Base-by-base conservation (phyloP, 1,140 invertebrate species). In the Brachionus asplanchnoidis region DNA sequence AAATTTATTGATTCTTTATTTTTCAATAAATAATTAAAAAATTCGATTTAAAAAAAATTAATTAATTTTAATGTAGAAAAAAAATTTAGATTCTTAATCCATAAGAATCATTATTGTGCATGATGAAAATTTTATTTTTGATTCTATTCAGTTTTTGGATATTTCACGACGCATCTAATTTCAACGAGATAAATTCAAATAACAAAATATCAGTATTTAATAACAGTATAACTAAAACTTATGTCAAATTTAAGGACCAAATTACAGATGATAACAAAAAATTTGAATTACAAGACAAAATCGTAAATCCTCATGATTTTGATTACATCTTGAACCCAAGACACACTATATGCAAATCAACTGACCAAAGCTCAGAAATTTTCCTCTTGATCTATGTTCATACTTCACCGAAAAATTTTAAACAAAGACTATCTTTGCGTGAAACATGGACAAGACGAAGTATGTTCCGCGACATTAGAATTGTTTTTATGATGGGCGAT, bases 401-500 rank as follows among this genome's bases (percentile, higher is more conserved):
- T 23, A 68, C 78, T 36, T 68, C 66, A n/a, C 73, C 85, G 14
- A 26, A 7, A 4, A 85, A 87, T 66, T 87, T 86, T 66, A 44
- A 85, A 11, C 46, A 79, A 44, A 78, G 87, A 36, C 20, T 83
- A 3, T 32, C 65, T 3, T 82, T 87, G 42, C 83, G 87, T 2
- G 68, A 85, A 73, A 87, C 86, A 23, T 86, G 80, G 75, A 78
- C 75, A 3, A 84, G 85, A 12, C 56, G 77, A 40, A 78, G 70
- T 17, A 40, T 85, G 46, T 84, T 85, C 7, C 17, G 75, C 0
- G 60, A 75, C 36, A 77, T 86, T 3, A 68, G 86, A 60, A 44
- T 87, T 14, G 86, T 86, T 26, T 87, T 87, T 80, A 46, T 87
- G 36, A 85, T 87, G 53, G 87, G 87, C 3, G n/a, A 66, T 9